Evolutionary conservation across 1,140 invertebrate species (phyloP), one percentile per base, ranked within the genome.

Genomic region (Riptortus pedestris): DNA sequence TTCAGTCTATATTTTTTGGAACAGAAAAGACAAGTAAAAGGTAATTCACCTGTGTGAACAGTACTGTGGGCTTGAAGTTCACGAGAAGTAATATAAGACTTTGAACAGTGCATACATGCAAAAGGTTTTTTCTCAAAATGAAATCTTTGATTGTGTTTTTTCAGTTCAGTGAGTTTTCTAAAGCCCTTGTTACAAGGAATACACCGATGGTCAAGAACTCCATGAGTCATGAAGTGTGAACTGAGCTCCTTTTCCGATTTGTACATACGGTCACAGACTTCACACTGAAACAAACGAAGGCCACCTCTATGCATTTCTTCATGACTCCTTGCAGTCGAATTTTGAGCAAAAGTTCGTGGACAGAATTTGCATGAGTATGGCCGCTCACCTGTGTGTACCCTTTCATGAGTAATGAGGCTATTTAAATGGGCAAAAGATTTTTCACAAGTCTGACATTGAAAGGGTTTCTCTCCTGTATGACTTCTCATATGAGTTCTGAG

Each of bases 251-350:
- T 62, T 55, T 61, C 63, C n/a, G 66, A 45, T 28, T 33, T 69
- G 29, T 67, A 69, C 18, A 60, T 57, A 12, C 60, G 45, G 38
- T 69, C 69, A 64, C 73, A 74, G 2, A 70, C 45, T 31, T 70
- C 52, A 60, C 73, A 74, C 16, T 66, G 60, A 62, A 70, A 14
- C 69, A 70, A 64, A 71, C 72, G 31, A 7, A 55, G 51, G 24
- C 66, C 62, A 4, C 70, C 73, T 9, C 69, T 70, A 62, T 74
- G 73, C 29, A 68, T 67, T 2, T 70, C 52, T 11, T 72, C 68
- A 61, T 86, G 85, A 62, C 78, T 75, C 52, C 79, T 79, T 5
- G 80, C 65, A 70, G 80, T 79, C 60, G 79, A 78, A 62, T 79
- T 78, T 20, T 64, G 63, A 2, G 63, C 33, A 24, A 64, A 64